Conservation (phyloP, 2,113 vertebrate genomes). For the Vanacampus margaritifer region DNA sequence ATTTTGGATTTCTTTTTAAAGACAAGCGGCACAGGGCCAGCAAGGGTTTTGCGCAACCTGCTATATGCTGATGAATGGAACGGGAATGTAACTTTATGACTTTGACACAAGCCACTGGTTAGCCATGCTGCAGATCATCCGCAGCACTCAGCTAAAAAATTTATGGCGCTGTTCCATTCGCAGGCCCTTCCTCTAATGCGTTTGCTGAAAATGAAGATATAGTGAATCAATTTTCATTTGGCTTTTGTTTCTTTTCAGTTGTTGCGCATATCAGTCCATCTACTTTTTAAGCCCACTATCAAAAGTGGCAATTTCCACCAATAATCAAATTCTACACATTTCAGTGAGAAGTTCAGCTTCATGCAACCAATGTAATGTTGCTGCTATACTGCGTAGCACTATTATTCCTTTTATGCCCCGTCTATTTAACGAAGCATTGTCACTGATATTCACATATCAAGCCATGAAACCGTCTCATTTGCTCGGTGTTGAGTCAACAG, state of each 20-base stretch:
- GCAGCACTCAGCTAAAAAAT: background rate
- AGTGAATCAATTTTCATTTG: background rate
- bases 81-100: background rate
- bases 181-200: background rate
- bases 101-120: background rate
- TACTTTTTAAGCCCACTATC: background rate
- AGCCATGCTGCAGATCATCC: background rate
- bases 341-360: background rate
- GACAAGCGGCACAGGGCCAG: background rate
- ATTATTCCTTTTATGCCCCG: background rate
- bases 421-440: constrained; percentile 7
- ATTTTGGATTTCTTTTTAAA: background rate
- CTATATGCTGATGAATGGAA: background rate
- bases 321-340: background rate
- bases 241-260: background rate
- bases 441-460: constrained; percentile 15
- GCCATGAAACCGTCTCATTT: constrained; percentile 27
- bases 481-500: constrained; percentile 35
- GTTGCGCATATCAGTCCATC: background rate
- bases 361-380: background rate
- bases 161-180: background rate
- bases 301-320: background rate
- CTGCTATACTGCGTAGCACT: background rate
- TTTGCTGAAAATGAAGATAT: background rate
- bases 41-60: background rate